These are phyloP conservation scores for Rousettus madagascariensis DNA, from an alignment of 2,797 vertebrate species.

Conservation along the genomic window DNA sequence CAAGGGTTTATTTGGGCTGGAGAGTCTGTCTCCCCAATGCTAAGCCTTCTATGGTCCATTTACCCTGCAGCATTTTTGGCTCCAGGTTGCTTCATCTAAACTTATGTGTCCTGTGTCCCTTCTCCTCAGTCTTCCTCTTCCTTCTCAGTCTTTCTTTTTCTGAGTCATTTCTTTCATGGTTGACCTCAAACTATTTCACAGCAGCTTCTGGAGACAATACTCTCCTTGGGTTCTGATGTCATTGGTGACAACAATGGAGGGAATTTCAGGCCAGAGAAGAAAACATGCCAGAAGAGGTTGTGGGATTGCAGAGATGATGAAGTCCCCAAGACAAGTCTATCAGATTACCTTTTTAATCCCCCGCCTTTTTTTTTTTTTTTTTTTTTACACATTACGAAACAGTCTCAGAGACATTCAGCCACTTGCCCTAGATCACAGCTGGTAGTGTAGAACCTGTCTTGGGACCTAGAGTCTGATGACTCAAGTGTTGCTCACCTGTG, in stretches of 20 bases:
- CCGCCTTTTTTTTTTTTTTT: background rate
- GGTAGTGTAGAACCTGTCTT: background rate
- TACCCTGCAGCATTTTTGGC: no score
- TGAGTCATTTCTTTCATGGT: background rate
- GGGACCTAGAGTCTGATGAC: background rate
- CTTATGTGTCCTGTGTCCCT: background rate
- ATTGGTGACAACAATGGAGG: background rate
- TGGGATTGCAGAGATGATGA: background rate
- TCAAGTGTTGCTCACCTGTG: background rate
- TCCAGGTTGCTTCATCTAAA: background rate
- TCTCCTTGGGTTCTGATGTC: background rate
- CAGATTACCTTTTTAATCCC: background rate
- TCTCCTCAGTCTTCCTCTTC: background rate
- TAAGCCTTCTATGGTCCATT: fast-evolving
- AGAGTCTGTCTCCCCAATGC: fast-evolving
- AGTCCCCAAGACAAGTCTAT: background rate
- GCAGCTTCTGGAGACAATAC: background rate
- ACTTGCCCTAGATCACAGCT: background rate
- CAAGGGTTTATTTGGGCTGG: background rate
- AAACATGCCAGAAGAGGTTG: background rate
- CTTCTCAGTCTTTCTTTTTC: background rate
- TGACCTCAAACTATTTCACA: background rate
- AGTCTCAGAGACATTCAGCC: background rate
- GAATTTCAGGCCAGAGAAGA: background rate
- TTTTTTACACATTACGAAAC: background rate